These are phyloP conservation scores for Aphrophora alni DNA, from an alignment of 2,888 invertebrate genomes.

Conservation along the genomic window DNA sequence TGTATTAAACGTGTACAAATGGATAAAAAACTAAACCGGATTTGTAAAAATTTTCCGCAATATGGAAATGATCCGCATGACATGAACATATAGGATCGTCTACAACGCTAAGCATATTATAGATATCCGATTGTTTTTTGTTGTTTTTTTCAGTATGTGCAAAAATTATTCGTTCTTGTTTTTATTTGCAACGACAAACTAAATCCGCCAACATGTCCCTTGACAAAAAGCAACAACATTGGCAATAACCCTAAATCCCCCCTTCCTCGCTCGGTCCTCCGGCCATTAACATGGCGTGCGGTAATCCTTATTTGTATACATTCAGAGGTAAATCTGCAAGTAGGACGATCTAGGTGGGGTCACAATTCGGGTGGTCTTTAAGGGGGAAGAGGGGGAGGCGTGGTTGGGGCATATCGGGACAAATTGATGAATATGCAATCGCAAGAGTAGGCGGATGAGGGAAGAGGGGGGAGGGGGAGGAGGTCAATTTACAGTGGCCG, in stretches of 20 bases:
- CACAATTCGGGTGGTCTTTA: background rate
- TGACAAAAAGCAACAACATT: constrained; percentile 6
- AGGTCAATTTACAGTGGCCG: too few relatives aligned
- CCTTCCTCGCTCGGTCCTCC: background rate
- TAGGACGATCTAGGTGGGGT: constrained; percentile 13
- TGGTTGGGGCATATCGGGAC: constrained; percentile 32
- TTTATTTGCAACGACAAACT: constrained; percentile 2
- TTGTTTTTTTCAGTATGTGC: background rate
- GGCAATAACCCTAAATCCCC: constrained; percentile 6
- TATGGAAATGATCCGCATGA: constrained; percentile 6
- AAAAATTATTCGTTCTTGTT: background rate
- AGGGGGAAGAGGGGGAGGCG: constrained; percentile 18
- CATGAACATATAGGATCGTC: background rate
- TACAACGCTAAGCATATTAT: constrained; percentile 6
- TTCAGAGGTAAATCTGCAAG: constrained; percentile 25
- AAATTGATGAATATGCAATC: constrained; percentile 46
- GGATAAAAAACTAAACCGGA: background rate
- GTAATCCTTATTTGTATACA: constrained; percentile 43
- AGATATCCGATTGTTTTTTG: background rate
- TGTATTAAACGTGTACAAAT: background rate
- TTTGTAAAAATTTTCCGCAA: background rate
- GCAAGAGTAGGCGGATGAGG: constrained; percentile 2
- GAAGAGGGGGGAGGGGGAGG: too few relatives aligned
- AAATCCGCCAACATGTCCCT: constrained; percentile 4
- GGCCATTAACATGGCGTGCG: constrained; percentile 13